phyloP scores from a whole-genome alignment of 2,888 invertebrate genomes.

The Escarpia spicata region DNA sequence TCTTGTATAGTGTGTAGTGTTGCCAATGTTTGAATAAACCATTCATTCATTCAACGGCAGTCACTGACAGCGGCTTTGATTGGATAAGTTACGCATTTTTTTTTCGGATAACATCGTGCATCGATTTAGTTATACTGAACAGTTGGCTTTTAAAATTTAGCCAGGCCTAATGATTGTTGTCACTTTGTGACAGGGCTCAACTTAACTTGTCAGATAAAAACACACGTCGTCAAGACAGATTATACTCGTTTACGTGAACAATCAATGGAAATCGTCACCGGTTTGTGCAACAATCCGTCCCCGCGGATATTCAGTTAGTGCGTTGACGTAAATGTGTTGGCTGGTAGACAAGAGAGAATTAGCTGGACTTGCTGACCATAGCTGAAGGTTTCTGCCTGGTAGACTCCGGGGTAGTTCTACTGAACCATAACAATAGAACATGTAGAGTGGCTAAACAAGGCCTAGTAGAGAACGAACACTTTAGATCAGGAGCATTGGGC shows the following conservation, averaged over 20 bases:
- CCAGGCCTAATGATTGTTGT: neutral
- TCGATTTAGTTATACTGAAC: neutral
- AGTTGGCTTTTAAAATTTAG: neutral
- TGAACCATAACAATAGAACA: too few relatives aligned
- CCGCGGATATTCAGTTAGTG: neutral
- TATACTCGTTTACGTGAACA: neutral
- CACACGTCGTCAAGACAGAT: conserved; percentile 9
- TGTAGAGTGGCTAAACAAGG: too few relatives aligned
- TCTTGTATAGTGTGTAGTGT: too few relatives aligned
- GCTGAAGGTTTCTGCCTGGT: too few relatives aligned
- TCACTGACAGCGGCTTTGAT: neutral
- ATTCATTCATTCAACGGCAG: neutral
- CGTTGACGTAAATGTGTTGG: neutral
- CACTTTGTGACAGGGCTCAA: neutral
- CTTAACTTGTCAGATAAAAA: neutral
- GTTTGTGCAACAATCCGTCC: neutral
- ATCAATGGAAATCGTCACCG: neutral
- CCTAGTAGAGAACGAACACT: too few relatives aligned
- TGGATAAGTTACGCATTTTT: neutral
- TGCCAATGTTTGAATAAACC: too few relatives aligned
- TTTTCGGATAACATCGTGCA: neutral
- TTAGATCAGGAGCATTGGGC: neutral
- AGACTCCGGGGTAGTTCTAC: too few relatives aligned
- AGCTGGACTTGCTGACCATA: too few relatives aligned
- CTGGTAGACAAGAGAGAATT: neutral